phyloP scores from a whole-genome alignment of 2,888 invertebrate species.

The Chrysolina oricalcia region DNA sequence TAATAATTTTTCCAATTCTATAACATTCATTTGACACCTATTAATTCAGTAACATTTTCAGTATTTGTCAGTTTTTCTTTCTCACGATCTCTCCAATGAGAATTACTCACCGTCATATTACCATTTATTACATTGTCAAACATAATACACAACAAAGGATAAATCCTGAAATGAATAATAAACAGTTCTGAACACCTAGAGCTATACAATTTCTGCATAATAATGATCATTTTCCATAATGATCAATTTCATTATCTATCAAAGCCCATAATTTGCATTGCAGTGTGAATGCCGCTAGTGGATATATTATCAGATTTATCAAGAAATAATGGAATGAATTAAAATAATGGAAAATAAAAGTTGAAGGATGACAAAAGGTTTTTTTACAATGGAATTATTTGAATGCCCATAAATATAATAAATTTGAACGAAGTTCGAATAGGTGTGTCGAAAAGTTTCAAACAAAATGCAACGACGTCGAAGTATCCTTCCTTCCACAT shows the following conservation, averaged over 20 bases:
- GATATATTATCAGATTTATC: not conserved
- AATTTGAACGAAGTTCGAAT: no score
- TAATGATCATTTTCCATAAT: conserved; percentile 32
- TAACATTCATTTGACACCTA: not conserved
- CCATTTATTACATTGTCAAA: not conserved
- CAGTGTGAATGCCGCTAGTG: conserved; percentile 14
- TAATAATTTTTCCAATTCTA: no score
- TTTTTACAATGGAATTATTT: no score
- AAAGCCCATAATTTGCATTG: conserved; percentile 20
- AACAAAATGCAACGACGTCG: no score
- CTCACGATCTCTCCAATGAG: not conserved
- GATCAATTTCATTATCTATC: conserved; percentile 31
- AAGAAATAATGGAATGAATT: not conserved
- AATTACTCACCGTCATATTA: not conserved
- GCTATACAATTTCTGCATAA: conserved; percentile 31
- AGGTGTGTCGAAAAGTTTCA: no score
- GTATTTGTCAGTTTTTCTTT: not conserved
- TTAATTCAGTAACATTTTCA: not conserved
- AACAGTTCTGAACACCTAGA: conserved; percentile 14
- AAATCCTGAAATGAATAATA: conserved; percentile 23
- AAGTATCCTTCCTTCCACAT: no score
- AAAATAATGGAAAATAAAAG: no score
- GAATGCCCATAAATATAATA: no score
- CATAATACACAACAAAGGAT: conserved; percentile 5
- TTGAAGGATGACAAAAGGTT: no score